A percentile compares a stretch with the other conserved stretches of the same genome.
These are phyloP conservation scores for Ornithoptera alexandrae DNA, from an alignment of 2,888 invertebrate species.

Conservation along the genomic window DNA sequence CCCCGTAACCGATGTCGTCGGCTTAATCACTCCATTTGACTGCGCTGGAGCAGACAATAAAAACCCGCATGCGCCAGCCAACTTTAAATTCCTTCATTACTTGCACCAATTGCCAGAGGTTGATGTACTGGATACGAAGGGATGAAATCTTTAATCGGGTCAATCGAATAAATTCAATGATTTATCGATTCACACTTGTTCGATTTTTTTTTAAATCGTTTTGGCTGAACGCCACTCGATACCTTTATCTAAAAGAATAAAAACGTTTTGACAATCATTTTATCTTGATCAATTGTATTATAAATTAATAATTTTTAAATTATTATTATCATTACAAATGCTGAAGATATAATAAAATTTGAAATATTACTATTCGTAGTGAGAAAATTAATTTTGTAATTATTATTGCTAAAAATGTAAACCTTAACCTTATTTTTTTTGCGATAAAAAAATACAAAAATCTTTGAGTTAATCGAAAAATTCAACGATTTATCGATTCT, in stretches of 20 bases:
- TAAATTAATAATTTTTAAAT: no score
- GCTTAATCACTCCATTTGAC: conserved; percentile 41
- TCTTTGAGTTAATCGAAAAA: no score
- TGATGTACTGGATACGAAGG: conserved; percentile 55
- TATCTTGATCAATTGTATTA: no score
- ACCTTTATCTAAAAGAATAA: neutral
- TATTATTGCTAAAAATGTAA: no score
- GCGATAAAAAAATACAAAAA: no score
- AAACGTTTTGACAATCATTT: no score
- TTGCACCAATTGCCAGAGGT: conserved; percentile 60
- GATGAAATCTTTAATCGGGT: conserved; percentile 58
- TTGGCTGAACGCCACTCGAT: conserved; percentile 16
- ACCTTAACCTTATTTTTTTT: no score
- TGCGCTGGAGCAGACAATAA: conserved; percentile 40
- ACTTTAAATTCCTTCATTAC: conserved; percentile 60
- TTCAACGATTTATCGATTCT: no score
- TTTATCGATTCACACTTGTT: conserved; percentile 38
- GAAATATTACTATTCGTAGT: no score
- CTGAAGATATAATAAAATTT: no score
- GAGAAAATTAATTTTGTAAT: no score
- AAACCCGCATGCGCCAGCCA: conserved; percentile 56
- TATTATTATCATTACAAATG: no score
- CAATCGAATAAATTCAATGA: conserved; percentile 41
- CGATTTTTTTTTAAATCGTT: conserved; percentile 20
- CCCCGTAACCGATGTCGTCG: conserved; percentile 38